Base-by-base conservation (phyloP, 2,888 invertebrate species). In the Selenia dentaria region DNA sequence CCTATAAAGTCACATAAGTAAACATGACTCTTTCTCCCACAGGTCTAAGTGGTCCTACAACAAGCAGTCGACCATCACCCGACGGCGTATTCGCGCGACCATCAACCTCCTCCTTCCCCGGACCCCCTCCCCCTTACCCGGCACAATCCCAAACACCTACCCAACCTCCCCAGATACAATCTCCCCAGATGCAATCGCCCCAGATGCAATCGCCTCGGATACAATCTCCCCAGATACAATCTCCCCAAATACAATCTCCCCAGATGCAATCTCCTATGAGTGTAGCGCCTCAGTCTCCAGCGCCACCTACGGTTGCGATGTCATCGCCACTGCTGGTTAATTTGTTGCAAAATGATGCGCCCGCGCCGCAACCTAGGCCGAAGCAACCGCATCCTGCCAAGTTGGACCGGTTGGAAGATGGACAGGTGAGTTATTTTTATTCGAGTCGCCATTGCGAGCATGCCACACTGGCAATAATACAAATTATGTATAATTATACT, bases 251-350 rank as follows among this genome's bases (percentile, higher is more conserved):
- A 28, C 52, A 46, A 25, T 35, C 46, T 6, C 52, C 47, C 2
- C 48, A 57, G 35, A 31, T 20, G 24, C 34, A 34, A 2, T 26
- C 39, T 6, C 33, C 36, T 0, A 29, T 36, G 25, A 37, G 31
- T 9, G 14, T 16, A 13, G 10, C 34, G 22, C 44, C 38, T 25
- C 66, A 61, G 28, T 71, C 66, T 11, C 57, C 50, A 48, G 62
- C 71, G 44, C 70, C 61, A 18, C 77, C 82, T 22, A 62, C 93
- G 53, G 96, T 96, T 59, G 96, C 95, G 43, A 93, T 95, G 80
- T 97, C 94, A 57, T 98, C 97, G 72, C 98, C 98, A 12, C 88
- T 98, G 59, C 91, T 98, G 57, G 98, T 98, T 20, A 98, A 98
- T 83, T 87, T 98, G 60, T 91, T 98, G 64, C 98, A 98, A 88